These are phyloP conservation scores for Anthopleura xanthogrammica DNA, from an alignment of 92 coral and sea anemone species.

Conservation along the genomic window DNA sequence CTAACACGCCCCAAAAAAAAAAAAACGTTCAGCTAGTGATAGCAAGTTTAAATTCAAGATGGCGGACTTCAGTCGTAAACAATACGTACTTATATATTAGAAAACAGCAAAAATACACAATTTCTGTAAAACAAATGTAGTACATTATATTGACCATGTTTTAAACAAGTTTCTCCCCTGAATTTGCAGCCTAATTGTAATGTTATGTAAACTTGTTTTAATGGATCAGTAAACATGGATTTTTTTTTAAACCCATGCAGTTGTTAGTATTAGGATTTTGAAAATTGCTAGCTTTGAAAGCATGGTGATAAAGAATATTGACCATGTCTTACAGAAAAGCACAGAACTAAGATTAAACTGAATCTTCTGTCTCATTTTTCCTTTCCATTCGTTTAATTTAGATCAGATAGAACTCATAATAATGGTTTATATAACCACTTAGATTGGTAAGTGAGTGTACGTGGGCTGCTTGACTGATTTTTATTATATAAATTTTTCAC, in stretches of 20 bases:
- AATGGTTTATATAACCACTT: neutral
- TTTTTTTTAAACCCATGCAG: neutral
- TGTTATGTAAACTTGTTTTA: neutral
- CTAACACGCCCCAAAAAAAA: too few relatives aligned
- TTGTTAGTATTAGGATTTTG: neutral
- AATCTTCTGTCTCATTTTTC: neutral
- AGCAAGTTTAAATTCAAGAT: too few relatives aligned
- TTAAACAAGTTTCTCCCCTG: neutral
- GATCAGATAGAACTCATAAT: neutral
- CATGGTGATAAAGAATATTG: neutral
- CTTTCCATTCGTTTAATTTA: neutral
- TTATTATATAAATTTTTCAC: neutral
- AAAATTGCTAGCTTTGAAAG: neutral
- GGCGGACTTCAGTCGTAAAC: too few relatives aligned
- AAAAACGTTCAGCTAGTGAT: too few relatives aligned
- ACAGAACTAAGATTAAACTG: neutral
- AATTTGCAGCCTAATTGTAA: neutral
- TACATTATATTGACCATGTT: neutral
- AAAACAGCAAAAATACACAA: too few relatives aligned
- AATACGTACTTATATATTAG: too few relatives aligned
- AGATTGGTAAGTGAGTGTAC: neutral
- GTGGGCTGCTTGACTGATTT: neutral
- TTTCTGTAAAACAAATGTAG: too few relatives aligned
- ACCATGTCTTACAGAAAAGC: neutral
- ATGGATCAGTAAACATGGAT: neutral